Conservation (phyloP, 2,888 invertebrate genomes). For the Hetaerina titia region DNA sequence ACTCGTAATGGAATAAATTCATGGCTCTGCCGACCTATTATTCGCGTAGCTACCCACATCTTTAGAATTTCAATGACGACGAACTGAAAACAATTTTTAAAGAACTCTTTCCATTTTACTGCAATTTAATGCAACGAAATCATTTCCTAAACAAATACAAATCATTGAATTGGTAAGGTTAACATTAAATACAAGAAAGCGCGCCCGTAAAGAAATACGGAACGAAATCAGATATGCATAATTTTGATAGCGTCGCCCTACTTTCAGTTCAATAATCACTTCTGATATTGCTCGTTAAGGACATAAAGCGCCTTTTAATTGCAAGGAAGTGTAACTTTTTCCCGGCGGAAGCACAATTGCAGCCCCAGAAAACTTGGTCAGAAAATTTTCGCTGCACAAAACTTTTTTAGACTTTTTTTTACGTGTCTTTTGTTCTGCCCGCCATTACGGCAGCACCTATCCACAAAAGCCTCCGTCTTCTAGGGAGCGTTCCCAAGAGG, state of each 20-base stretch:
- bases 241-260: neutral
- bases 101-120: neutral
- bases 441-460: neutral
- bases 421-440: neutral
- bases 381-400: neutral
- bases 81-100: neutral
- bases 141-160: neutral
- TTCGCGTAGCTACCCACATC: neutral
- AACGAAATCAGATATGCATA: neutral
- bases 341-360: neutral
- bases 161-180: neutral
- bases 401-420: neutral
- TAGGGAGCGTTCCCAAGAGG: neutral
- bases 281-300: neutral
- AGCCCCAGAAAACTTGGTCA: neutral
- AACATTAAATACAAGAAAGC: neutral
- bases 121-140: neutral
- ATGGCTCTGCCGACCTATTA: neutral
- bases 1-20: neutral
- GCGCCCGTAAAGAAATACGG: neutral
- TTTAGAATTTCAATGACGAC: neutral
- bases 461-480: neutral
- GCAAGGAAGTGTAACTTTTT: neutral
- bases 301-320: neutral
- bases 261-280: constrained; percentile 2